These are phyloP conservation scores for Lonchura striata DNA, from an alignment of 2,113 vertebrate species.

Conservation along the genomic window DNA sequence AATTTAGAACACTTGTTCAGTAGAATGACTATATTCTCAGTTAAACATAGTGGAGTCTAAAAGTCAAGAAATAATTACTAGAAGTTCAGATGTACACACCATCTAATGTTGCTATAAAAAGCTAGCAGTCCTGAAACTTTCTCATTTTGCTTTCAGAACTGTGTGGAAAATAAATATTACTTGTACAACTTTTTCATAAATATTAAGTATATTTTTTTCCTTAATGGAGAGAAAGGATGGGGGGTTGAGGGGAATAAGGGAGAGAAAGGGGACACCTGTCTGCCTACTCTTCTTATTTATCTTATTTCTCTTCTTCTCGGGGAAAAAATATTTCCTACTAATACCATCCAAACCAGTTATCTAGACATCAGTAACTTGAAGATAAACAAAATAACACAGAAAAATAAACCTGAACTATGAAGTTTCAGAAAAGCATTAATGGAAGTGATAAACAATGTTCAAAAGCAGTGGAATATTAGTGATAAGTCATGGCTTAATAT, in stretches of 20 bases:
- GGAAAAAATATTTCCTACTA: neutral
- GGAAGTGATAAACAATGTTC: neutral
- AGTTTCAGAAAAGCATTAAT: neutral
- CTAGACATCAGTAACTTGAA: neutral
- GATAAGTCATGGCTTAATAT: neutral
- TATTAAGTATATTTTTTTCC: neutral
- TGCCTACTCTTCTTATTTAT: neutral
- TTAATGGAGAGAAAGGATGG: neutral
- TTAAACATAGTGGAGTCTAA: neutral
- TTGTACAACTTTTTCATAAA: neutral
- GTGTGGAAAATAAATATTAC: neutral
- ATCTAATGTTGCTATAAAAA: neutral
- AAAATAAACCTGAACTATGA: neutral
- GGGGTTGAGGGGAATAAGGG: fast-evolving
- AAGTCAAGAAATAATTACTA: neutral
- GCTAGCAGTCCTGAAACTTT: neutral
- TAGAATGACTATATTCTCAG: neutral
- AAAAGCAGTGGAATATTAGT: neutral
- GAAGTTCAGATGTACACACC: neutral
- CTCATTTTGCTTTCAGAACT: neutral
- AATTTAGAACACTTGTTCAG: neutral
- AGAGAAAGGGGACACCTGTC: neutral
- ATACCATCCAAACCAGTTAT: neutral
- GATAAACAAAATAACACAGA: neutral
- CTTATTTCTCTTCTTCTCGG: neutral